These are phyloP conservation scores for Benthosema pterotum DNA, from an alignment of 2,797 vertebrate genomes.

Conservation along the genomic window DNA sequence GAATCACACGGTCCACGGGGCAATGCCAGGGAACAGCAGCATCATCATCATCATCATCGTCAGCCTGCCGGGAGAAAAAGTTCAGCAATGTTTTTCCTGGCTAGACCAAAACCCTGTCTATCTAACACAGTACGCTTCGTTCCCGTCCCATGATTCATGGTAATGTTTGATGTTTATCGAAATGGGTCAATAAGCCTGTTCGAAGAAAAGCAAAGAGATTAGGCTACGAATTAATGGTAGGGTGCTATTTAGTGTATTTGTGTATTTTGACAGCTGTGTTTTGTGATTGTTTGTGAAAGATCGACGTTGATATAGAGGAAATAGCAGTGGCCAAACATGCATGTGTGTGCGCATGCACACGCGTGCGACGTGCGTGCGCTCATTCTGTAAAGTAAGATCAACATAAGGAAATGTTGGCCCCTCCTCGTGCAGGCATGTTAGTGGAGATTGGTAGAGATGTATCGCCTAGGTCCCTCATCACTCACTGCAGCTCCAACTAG, in stretches of 20 bases:
- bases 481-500: slow-evolving; percentile 6
- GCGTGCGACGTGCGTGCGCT: neutral
- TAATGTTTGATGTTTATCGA: slow-evolving; percentile 37
- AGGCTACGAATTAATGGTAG: slow-evolving; percentile 24
- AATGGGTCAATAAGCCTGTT: slow-evolving; percentile 6
- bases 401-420: neutral
- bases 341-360: too few species aligned
- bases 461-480: neutral
- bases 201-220: slow-evolving; percentile 9
- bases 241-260: neutral
- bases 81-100: slow-evolving; percentile 63
- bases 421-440: neutral
- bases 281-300: slow-evolving; percentile 27
- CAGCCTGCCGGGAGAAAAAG: slow-evolving; percentile 21
- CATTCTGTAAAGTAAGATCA: neutral
- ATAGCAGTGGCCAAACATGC: neutral
- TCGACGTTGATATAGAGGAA: neutral
- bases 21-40: slow-evolving; percentile 51
- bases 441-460: neutral
- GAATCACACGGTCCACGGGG: slow-evolving; percentile 20
- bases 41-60: neutral
- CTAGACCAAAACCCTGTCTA: slow-evolving; percentile 35
- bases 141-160: slow-evolving; percentile 55
- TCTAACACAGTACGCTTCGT: slow-evolving; percentile 15
- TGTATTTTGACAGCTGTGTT: slow-evolving; percentile 25